These are phyloP conservation scores for Poeciliopsis turrubarensis DNA, from an alignment of 2,113 vertebrate species.

Conservation along the genomic window DNA sequence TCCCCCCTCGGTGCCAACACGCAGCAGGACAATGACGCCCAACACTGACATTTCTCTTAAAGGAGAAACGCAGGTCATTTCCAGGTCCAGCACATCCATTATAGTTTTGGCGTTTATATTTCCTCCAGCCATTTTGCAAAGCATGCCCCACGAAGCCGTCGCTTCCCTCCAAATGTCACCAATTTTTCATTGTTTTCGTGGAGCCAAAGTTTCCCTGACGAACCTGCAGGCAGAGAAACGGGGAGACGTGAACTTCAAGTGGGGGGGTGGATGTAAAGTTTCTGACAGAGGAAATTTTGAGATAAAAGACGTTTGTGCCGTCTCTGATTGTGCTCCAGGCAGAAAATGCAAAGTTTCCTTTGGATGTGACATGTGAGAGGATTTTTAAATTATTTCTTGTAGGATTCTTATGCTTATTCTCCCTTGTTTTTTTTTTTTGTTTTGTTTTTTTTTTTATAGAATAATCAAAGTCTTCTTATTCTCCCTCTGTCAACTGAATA, in stretches of 20 bases:
- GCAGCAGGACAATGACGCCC: constrained; percentile 66
- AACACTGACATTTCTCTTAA: constrained; percentile 45
- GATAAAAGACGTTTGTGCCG: constrained; percentile 1
- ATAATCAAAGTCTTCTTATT: not conserved
- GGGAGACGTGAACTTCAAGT: constrained; percentile 9
- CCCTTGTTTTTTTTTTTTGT: too few species aligned
- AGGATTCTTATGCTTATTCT: not conserved
- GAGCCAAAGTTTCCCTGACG: constrained; percentile 45
- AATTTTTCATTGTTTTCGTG: constrained; percentile 51
- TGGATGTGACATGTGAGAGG: constrained; percentile 5
- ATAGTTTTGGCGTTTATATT: constrained; percentile 28
- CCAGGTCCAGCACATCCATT: constrained; percentile 50
- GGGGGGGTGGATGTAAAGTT: constrained; percentile 10
- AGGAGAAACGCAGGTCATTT: constrained; percentile 47
- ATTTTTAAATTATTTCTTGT: constrained; percentile 7
- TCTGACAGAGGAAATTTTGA: constrained; percentile 20
- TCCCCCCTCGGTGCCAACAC: constrained; percentile 51
- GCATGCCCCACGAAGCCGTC: constrained; percentile 38
- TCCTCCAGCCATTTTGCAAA: constrained; percentile 41
- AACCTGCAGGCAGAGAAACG: constrained; percentile 19
- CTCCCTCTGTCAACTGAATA: too few species aligned
- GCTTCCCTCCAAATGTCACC: constrained; percentile 55
- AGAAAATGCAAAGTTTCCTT: not conserved
- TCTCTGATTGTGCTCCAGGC: not conserved
- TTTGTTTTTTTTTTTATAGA: not conserved